Percentiles rank a stretch among this genome's conserved stretches.
phyloP scores from a whole-genome alignment of 2,113 vertebrate genomes.

The Osmerus eperlanus region DNA sequence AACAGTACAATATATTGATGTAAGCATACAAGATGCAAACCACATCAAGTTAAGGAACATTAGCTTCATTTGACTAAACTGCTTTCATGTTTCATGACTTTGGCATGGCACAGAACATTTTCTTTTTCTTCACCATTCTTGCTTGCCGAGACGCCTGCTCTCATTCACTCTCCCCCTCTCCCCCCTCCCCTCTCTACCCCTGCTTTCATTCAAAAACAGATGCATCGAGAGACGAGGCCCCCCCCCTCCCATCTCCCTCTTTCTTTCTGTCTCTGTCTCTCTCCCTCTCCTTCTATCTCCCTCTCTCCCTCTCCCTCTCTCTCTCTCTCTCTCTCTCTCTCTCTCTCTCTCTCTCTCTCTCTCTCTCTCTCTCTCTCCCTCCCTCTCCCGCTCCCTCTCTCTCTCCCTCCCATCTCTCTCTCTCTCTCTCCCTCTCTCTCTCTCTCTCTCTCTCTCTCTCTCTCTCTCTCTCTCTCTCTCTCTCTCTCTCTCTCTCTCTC shows the following conservation, averaged over 20 bases:
- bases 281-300: not conserved
- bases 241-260: conserved; percentile 10
- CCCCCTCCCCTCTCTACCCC: conserved; percentile 9
- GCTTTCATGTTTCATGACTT: conserved; percentile 42
- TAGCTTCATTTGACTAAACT: conserved; percentile 21
- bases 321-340: conserved; percentile 7
- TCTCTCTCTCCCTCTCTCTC: conserved; percentile 3
- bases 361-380: too few species aligned
- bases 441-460: not conserved
- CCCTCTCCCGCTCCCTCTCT: too few species aligned
- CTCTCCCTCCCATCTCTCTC: not conserved
- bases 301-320: not conserved
- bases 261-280: conserved; percentile 20
- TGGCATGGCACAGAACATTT: conserved; percentile 41
- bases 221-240: conserved; percentile 54
- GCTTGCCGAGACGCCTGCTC: conserved; percentile 46
- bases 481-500: not conserved
- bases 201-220: conserved; percentile 66
- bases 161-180: not conserved
- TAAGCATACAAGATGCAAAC: conserved; percentile 24
- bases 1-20: conserved; percentile 21
- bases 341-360: not conserved
- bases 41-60: conserved; percentile 27
- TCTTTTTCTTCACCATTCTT: conserved; percentile 48
- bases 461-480: conserved; percentile 17